phyloP scores from a whole-genome alignment of 1,140 invertebrate genomes.

The Scaptomyza montana region DNA sequence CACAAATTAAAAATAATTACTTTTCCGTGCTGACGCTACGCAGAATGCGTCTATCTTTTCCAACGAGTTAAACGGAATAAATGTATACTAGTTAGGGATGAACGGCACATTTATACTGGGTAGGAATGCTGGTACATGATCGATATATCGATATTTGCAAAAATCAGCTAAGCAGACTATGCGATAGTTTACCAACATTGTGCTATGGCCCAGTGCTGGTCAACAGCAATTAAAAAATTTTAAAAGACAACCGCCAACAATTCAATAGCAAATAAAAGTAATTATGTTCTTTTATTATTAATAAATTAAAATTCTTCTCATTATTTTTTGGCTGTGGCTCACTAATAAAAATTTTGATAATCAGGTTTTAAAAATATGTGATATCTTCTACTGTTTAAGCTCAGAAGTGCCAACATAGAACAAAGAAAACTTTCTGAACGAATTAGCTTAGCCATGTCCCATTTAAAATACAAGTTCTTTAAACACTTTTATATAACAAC shows the following conservation, averaged over 20 bases:
- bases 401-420: too few species aligned
- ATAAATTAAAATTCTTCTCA: too few species aligned
- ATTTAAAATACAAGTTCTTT: too few species aligned
- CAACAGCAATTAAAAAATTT: background rate
- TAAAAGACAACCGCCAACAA: background rate
- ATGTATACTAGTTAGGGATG: conserved; percentile 45
- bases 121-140: conserved; percentile 3
- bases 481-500: background rate
- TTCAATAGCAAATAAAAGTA: background rate
- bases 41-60: conserved; percentile 52
- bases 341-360: too few species aligned
- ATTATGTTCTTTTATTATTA: too few species aligned
- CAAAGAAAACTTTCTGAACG: too few species aligned
- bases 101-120: conserved; percentile 37
- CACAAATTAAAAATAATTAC: conserved; percentile 26
- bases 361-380: too few species aligned
- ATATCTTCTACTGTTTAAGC: too few species aligned
- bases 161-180: background rate
- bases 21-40: conserved; percentile 31
- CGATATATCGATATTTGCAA: conserved; percentile 20
- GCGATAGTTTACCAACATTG: conserved; percentile 4
- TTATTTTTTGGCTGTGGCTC: too few species aligned
- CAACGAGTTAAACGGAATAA: conserved; percentile 40
- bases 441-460: too few species aligned
- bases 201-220: background rate